phyloP scores from a whole-genome alignment of 2,888 invertebrate genomes.

The Papilio elwesi region DNA sequence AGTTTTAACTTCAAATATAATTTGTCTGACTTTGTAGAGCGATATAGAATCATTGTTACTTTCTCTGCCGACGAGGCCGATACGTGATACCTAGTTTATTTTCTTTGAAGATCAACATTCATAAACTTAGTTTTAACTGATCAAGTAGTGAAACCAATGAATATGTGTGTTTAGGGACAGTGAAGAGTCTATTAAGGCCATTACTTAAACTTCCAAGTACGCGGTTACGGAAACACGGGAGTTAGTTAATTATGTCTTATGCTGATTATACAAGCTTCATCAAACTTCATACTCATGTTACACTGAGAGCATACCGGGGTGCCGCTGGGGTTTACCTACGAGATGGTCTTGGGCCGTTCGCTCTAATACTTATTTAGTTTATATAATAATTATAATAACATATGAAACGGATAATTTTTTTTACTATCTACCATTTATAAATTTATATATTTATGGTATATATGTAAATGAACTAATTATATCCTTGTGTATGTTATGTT shows the following conservation, averaged over 20 bases:
- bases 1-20: too few relatives aligned
- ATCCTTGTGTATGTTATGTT: too few relatives aligned
- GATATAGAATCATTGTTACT: too few relatives aligned
- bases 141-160: background rate
- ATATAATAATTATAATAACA: too few relatives aligned
- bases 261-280: conserved; percentile 62
- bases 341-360: conserved; percentile 46
- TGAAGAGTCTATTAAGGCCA: conserved; percentile 62
- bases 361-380: background rate
- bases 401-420: too few relatives aligned
- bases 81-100: too few relatives aligned
- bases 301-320: conserved; percentile 45
- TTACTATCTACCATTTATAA: too few relatives aligned
- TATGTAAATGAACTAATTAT: too few relatives aligned
- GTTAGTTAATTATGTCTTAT: conserved; percentile 61
- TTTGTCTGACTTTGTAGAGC: too few relatives aligned
- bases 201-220: conserved; percentile 44
- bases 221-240: conserved; percentile 53
- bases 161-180: conserved; percentile 41
- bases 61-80: background rate
- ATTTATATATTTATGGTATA: too few relatives aligned
- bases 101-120: background rate
- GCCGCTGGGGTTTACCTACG: conserved; percentile 49
- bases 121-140: background rate
- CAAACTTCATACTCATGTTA: conserved; percentile 60